Base-by-base conservation (phyloP, 2,113 vertebrate species). In the Hippocampus zosterae region DNA sequence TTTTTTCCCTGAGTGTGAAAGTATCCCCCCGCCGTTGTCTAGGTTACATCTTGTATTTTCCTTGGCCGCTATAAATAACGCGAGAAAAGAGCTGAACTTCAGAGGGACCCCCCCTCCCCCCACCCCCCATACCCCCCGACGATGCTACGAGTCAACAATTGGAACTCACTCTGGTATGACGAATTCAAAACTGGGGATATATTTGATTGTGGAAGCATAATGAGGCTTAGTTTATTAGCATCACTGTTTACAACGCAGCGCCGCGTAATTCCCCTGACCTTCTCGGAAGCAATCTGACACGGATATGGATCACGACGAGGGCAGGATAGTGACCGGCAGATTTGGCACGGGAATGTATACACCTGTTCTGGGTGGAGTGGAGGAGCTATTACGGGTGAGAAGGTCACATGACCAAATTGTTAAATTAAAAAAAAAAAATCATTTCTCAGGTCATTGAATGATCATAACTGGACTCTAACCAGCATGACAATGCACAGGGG, bases 41-140 rank as follows among this genome's bases (percentile, higher is more conserved):
- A 82, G 87, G 88, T 88, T 86, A 88, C 89, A 68, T 87, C 81
- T 86, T 87, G 72, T 70, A 79, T 87, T 79, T 85, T 89, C 80
- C 78, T 78, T 75, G 56, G 78, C 74, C 68, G 83, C 88, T 90
- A 90, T 77, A 88, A 89, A 90, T 91, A 90, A 85, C 80, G n/a
- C 65, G 9, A 68, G 81, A 69, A 79, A 81, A 41, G 68, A 46
- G 63, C 69, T 87, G 84, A 80, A 86, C 82, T 86, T 60, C 76
- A 74, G 80, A 90, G 90, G 84, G 84, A 88, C 87, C 82, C 83
- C 84, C 83, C 70, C 15, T 0, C 3, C 5, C 5, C 5, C 5
- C 33, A 6, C 33, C 33, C 0, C 33, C 33, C 33, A 5, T 37
- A n/a, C n/a, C n/a, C n/a, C n/a, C n/a, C n/a, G n/a, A n/a, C n/a